Conservation (phyloP, 1,140 invertebrate species). For the Pogonomyrmex barbatus region DNA sequence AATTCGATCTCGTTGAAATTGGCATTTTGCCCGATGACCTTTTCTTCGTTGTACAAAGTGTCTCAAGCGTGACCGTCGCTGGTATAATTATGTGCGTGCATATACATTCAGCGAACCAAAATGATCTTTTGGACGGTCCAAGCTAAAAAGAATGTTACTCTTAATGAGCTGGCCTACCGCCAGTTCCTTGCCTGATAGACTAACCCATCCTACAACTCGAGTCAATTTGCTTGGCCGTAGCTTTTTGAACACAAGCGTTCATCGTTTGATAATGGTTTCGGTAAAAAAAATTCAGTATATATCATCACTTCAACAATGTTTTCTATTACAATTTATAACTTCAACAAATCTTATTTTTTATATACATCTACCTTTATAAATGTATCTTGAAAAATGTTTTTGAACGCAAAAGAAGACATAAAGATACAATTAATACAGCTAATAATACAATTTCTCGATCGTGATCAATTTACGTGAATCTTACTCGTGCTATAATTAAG, state of each 20-base stretch:
- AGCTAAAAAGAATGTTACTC: conserved; percentile 74
- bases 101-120: conserved; percentile 51
- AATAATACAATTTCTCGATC: neutral
- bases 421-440: neutral
- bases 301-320: neutral
- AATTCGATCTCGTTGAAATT: neutral
- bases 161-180: conserved; percentile 77
- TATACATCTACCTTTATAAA: neutral
- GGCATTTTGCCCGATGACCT: conserved; percentile 24
- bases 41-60: neutral
- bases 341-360: neutral
- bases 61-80: neutral
- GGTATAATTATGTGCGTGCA: conserved; percentile 52
- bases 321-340: neutral
- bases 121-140: conserved; percentile 46
- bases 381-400: neutral
- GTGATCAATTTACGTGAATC: conserved; percentile 18
- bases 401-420: neutral
- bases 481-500: conserved; percentile 22
- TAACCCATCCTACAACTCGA: conserved; percentile 26
- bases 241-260: conserved; percentile 23
- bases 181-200: conserved; percentile 70
- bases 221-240: conserved; percentile 42
- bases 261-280: neutral
- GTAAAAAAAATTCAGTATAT: neutral